phyloP scores from a whole-genome alignment of 2,888 invertebrate genomes.

The Metopia argyrocephala region DNA sequence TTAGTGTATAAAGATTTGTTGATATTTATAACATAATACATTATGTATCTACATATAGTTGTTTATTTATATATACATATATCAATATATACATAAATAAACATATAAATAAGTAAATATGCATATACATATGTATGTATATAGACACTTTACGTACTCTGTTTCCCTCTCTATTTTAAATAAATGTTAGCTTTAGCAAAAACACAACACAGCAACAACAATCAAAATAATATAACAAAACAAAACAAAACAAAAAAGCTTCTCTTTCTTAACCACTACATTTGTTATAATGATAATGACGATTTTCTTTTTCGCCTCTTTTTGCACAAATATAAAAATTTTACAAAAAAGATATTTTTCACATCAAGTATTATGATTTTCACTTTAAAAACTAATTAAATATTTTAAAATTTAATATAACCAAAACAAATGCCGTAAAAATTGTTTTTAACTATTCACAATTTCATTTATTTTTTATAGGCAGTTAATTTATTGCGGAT shows the following conservation, averaged over 20 bases:
- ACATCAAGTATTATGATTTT: too few relatives aligned
- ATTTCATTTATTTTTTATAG: too few relatives aligned
- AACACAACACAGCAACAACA: conserved; percentile 3
- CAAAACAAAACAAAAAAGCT: conserved; percentile 32
- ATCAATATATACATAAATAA: background rate
- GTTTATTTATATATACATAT: background rate
- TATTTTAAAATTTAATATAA: background rate
- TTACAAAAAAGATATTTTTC: too few relatives aligned
- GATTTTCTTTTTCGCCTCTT: conserved; percentile 2
- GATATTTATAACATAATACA: too few relatives aligned
- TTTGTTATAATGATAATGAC: conserved; percentile 36
- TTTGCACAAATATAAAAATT: background rate
- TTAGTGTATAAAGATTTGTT: background rate
- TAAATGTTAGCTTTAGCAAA: conserved; percentile 27
- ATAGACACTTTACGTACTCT: background rate
- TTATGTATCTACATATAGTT: conserved; percentile 17
- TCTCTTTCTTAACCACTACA: conserved; percentile 33
- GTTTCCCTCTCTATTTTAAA: conserved; percentile 1
- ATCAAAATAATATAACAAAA: conserved; percentile 34
- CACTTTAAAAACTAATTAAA: background rate
- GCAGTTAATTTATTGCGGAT: background rate
- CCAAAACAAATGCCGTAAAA: background rate
- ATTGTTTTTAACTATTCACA: too few relatives aligned
- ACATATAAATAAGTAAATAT: background rate
- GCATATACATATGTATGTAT: background rate